These are phyloP conservation scores for Odontocolon sp. DNA, from an alignment of 2,888 invertebrate species.

Conservation along the genomic window DNA sequence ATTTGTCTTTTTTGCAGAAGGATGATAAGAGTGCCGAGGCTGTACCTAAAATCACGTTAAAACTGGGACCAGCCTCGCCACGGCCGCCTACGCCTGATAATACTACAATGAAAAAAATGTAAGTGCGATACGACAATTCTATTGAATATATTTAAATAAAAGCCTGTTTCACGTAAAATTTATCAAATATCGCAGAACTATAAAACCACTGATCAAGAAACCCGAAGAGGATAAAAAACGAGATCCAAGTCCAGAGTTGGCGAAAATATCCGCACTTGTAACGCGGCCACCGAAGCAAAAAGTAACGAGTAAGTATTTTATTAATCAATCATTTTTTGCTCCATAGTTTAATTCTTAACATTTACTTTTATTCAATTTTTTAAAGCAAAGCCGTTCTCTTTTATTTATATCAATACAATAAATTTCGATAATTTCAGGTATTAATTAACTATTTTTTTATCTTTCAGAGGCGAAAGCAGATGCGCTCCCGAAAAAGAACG, in stretches of 20 bases:
- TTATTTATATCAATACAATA: too few species aligned
- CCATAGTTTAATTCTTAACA: too few species aligned
- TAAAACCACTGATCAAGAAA: slow-evolving; percentile 87
- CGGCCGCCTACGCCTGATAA: slow-evolving; percentile 87
- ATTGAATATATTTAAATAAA: too few species aligned
- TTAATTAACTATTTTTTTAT: slow-evolving; percentile 67
- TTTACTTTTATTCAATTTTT: too few species aligned
- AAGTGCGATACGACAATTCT: too few species aligned
- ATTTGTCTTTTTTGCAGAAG: slow-evolving; percentile 72
- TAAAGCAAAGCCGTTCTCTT: too few species aligned
- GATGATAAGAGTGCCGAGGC: slow-evolving; percentile 81
- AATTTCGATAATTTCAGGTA: too few species aligned
- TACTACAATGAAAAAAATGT: slow-evolving; percentile 84
- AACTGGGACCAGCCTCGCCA: slow-evolving; percentile 87
- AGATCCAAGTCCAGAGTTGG: slow-evolving; percentile 90
- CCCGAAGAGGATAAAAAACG: slow-evolving; percentile 83
- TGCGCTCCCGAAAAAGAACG: slow-evolving; percentile 76
- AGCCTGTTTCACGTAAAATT: too few species aligned
- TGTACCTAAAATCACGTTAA: slow-evolving; percentile 91
- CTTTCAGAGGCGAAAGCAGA: slow-evolving; percentile 77
- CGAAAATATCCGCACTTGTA: slow-evolving; percentile 91
- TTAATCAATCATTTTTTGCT: too few species aligned
- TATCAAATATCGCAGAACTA: slow-evolving; percentile 81
- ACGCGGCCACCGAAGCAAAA: slow-evolving; percentile 91
- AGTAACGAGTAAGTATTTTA: slow-evolving; percentile 79